Percentiles rank a stretch among this genome's conserved stretches.
Evolutionary conservation across 2,888 invertebrate genomes (phyloP).

Genomic region (Patella pellucida): DNA sequence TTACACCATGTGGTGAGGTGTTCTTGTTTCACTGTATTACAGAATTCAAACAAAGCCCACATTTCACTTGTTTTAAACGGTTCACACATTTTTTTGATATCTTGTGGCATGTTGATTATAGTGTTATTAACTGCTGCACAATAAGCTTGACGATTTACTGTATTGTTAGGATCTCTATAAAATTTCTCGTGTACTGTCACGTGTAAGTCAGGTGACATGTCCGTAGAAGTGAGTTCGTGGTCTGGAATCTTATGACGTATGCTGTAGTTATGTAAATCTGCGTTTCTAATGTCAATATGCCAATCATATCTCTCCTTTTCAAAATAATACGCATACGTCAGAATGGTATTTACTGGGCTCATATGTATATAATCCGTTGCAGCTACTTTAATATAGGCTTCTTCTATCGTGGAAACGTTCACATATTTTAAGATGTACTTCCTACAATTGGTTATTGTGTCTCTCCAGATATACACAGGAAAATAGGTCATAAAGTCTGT

Average conservation of each 20-base stretch:
- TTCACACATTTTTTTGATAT: not conserved
- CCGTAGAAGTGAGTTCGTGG: not conserved
- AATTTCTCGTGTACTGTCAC: not conserved
- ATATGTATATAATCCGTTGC: too few relatives aligned
- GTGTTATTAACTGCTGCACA: not conserved
- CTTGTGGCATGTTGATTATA: not conserved
- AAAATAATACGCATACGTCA: not conserved
- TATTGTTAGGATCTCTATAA: not conserved
- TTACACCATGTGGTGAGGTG: not conserved
- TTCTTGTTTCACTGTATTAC: not conserved
- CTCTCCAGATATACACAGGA: not conserved
- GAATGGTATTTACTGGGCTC: not conserved
- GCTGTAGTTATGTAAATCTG: not conserved
- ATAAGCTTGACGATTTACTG: not conserved
- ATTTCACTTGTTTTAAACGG: not conserved
- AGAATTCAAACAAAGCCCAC: not conserved
- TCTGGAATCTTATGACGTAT: not conserved
- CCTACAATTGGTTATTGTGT: not conserved
- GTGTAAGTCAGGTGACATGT: not conserved
- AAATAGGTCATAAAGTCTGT: constrained; percentile 1
- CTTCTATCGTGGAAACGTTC: not conserved
- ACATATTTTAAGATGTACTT: not conserved
- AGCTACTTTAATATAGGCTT: not conserved
- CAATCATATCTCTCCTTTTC: constrained; percentile 1
- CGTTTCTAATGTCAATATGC: not conserved